These are phyloP conservation scores for Prunella fulvescens DNA, from an alignment of 2,113 vertebrate genomes.

Conservation along the genomic window DNA sequence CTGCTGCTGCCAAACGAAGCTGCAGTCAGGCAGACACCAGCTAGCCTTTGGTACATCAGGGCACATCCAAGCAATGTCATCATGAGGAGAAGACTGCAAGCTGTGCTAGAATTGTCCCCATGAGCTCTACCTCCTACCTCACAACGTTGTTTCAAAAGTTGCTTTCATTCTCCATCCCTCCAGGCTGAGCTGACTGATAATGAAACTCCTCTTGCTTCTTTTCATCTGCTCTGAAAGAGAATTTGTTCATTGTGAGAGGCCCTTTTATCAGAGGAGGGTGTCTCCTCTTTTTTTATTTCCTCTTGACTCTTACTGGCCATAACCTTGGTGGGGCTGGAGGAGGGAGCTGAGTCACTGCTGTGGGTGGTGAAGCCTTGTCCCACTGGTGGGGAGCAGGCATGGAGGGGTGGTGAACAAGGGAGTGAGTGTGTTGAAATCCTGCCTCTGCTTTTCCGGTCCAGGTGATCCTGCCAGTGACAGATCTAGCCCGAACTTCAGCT, in stretches of 20 bases:
- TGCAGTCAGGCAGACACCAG: fast-evolving
- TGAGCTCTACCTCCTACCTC: conserved; percentile 19
- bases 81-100: conserved; percentile 65
- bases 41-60: not conserved
- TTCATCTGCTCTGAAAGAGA: conserved; percentile 59
- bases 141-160: conserved; percentile 59
- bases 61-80: not conserved
- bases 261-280: conserved; percentile 40
- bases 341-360: not conserved
- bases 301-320: not conserved
- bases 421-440: not conserved
- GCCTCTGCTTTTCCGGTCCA: conserved; percentile 39
- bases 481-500: conserved; percentile 49
- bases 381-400: not conserved
- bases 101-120: conserved; percentile 65
- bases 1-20: not conserved
- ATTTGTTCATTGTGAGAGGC: conserved; percentile 11
- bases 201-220: conserved; percentile 57
- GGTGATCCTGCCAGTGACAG: conserved; percentile 66
- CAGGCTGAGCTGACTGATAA: conserved; percentile 62
- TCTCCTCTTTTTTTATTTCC: conserved; percentile 15
- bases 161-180: conserved; percentile 53
- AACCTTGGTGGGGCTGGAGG: conserved; percentile 21
- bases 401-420: not conserved
- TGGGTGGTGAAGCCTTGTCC: not conserved